A percentile compares a stretch with the other conserved stretches of the same genome.
Evolutionary conservation across 2,113 vertebrate species (phyloP).

Genomic region (Serinus canaria): DNA sequence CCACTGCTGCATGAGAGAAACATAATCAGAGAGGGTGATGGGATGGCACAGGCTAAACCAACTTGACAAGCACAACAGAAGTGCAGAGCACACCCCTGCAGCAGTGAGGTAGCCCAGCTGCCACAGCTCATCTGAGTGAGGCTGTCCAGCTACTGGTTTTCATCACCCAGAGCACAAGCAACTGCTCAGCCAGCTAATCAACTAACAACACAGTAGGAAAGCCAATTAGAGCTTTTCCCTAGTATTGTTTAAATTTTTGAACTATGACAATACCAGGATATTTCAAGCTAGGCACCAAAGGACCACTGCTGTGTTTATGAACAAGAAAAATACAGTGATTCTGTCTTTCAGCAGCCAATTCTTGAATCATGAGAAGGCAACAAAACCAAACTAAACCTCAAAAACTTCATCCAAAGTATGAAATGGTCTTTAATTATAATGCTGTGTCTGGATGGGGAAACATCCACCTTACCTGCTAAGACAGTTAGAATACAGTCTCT

Average conservation of each 20-base stretch:
- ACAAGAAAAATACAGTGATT: background rate
- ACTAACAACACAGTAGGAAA: background rate
- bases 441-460: background rate
- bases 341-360: background rate
- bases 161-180: background rate
- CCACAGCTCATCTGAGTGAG: background rate
- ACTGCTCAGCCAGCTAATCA: background rate
- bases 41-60: background rate
- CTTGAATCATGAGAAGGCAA: background rate
- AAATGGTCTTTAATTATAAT: background rate
- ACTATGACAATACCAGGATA: background rate
- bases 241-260: background rate
- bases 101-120: background rate
- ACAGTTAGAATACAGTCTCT: background rate
- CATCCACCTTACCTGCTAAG: background rate
- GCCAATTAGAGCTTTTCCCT: background rate
- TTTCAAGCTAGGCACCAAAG: conserved; percentile 1
- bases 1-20: conserved; percentile 73
- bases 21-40: background rate
- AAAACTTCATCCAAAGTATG: background rate
- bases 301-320: background rate
- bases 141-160: background rate
- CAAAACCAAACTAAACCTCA: background rate
- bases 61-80: background rate
- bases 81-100: background rate